Evolutionary conservation across 2,113 vertebrate genomes (phyloP), one percentile per base, ranked within the genome.

Genomic region (Erinaceus europaeus): DNA sequence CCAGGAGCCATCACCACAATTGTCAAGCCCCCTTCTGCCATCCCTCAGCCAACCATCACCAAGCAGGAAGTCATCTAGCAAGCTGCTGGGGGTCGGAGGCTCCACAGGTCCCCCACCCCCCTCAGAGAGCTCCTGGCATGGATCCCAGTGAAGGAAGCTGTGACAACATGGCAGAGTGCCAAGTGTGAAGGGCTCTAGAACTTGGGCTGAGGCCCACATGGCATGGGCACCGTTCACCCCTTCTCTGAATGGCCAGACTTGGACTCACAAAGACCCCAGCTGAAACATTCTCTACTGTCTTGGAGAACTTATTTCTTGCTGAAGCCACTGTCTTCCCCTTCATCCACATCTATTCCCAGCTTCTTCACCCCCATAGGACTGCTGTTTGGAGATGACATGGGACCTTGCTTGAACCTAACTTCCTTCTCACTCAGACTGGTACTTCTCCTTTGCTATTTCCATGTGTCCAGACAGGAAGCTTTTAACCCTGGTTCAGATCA

Each of bases 51-150:
- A 0, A 97, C 98, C 88, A 99, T 99, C 97, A 99, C 99, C 17
- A 99, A 99, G 96, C 99, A 99, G 91, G 99, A 99, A 95, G 98
- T 98, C 95, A 98, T 99, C 96, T 99, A 98, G 98, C 97, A 90
- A 69, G 55, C 55, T 20, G 9, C 88, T 40, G 10, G 74, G 34
- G 77, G 84, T 27, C 15, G 3, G 92, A 90, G 88, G 29, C 77
- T 92, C 94, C 84, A 80, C 83, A 25, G 46, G 48, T 61, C 68
- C 50, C 61, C 61, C n/a, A 79, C 21, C 23, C 79, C 86, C 92
- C 81, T 72, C 69, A 17, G 46, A 93, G 87, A 87, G 55, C 11
- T 6, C 92, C 78, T 62, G 52, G 71, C 59, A 55, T 27, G 44
- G 75, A 55, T 86, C 69, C 67, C 34, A 17, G 53, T 27, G 55